Conservation (phyloP, 1,140 invertebrate genomes). For the Conus betulinus region DNA sequence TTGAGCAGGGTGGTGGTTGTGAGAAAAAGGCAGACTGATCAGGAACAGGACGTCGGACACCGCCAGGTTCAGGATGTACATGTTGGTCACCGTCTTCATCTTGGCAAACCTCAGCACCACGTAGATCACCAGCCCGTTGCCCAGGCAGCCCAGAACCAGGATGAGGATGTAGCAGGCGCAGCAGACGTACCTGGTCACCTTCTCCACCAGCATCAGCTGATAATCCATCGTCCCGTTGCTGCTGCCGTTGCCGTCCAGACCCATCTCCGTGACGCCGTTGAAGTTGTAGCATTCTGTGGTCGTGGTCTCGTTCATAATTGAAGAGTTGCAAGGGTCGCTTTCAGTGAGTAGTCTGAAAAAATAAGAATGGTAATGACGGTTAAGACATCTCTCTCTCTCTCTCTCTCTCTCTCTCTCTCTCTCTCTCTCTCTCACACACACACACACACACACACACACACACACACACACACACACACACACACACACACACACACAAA, state of each 20-base stretch:
- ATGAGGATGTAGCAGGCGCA: constrained; percentile 80
- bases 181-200: neutral
- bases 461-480: too few species aligned
- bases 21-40: constrained; percentile 94
- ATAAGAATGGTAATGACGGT: neutral
- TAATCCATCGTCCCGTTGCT: neutral
- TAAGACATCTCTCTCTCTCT: neutral
- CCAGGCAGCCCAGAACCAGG: constrained; percentile 91
- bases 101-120: constrained; percentile 90
- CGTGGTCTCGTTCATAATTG: neutral
- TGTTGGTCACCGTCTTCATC: constrained; percentile 98
- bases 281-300: neutral
- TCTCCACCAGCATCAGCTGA: neutral
- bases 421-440: too few species aligned
- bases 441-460: too few species aligned
- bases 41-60: constrained; percentile 97
- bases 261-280: neutral
- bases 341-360: neutral
- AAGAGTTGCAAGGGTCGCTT: neutral
- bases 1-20: constrained; percentile 90
- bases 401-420: too few species aligned
- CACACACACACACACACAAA: too few species aligned
- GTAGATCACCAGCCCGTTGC: constrained; percentile 96
- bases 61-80: constrained; percentile 96
- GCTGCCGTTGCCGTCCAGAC: neutral